phyloP scores from a whole-genome alignment of 2,797 vertebrate species.

The Triplophysa yarkandensis region DNA sequence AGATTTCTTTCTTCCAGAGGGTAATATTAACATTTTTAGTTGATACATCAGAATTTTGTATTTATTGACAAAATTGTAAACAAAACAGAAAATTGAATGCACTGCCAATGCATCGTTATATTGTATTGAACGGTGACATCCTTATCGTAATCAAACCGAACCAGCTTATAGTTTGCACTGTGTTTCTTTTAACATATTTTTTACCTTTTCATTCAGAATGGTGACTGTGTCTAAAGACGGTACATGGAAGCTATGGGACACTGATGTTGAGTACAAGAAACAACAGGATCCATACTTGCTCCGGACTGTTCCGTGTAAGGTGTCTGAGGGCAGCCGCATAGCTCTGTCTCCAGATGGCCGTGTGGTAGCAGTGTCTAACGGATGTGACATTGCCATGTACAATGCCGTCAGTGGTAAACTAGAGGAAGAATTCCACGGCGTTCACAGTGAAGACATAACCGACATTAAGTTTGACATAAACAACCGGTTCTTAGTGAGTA shows the following conservation, averaged over 20 bases:
- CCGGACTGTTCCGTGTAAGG: slow-evolving; percentile 77
- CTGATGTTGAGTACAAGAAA: slow-evolving; percentile 92
- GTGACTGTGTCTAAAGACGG: slow-evolving; percentile 91
- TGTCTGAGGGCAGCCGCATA: slow-evolving; percentile 73
- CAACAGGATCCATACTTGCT: slow-evolving; percentile 94
- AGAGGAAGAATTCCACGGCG: slow-evolving; percentile 80
- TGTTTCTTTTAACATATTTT: neutral
- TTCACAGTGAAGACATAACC: slow-evolving; percentile 77
- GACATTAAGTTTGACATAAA: slow-evolving; percentile 87
- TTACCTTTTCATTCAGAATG: slow-evolving; percentile 81
- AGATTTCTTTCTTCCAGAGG: no score
- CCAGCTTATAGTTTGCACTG: no score
- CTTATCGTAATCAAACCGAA: no score
- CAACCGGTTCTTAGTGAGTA: slow-evolving; percentile 83
- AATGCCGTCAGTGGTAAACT: slow-evolving; percentile 75
- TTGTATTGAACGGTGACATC: no score
- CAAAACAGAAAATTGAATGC: no score
- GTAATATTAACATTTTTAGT: no score
- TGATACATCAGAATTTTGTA: no score
- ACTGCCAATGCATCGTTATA: no score
- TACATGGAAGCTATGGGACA: slow-evolving; percentile 97
- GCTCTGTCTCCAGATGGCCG: slow-evolving; percentile 87
- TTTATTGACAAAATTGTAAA: no score
- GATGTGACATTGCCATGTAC: slow-evolving; percentile 78
- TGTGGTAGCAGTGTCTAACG: slow-evolving; percentile 80